A percentile compares a stretch with the other conserved stretches of the same genome.
Conservation (phyloP, 2,888 invertebrate species). For the Pegoplata infirma region DNA sequence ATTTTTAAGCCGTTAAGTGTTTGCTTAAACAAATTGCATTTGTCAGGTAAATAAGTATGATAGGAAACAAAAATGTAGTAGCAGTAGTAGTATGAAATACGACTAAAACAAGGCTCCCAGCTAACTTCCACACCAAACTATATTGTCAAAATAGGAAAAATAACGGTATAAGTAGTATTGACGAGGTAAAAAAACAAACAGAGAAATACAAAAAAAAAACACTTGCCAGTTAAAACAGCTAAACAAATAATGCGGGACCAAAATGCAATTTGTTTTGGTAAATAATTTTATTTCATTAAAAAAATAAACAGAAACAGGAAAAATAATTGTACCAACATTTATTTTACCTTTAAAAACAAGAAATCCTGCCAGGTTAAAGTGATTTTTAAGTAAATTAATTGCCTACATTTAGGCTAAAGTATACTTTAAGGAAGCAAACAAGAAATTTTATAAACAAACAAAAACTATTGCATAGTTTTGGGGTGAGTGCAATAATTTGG, state of each 20-base stretch:
- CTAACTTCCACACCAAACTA: background rate
- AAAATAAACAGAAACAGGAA: background rate
- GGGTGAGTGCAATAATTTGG: too few relatives aligned
- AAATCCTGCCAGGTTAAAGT: background rate
- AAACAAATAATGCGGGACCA: slow-evolving; percentile 36
- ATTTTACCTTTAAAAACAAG: background rate
- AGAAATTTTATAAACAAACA: too few relatives aligned
- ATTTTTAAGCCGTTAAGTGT: slow-evolving; percentile 63
- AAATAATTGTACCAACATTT: background rate
- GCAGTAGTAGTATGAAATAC: background rate
- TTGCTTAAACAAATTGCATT: slow-evolving; percentile 62
- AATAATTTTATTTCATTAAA: slow-evolving; percentile 39
- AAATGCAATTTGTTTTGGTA: slow-evolving; percentile 51
- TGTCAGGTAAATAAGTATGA: slow-evolving; percentile 48
- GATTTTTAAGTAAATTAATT: slow-evolving; percentile 27
- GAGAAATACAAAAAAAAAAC: background rate
- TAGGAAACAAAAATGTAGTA: background rate
- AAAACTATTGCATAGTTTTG: too few relatives aligned
- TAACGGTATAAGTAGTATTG: background rate
- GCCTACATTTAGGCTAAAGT: slow-evolving; percentile 21
- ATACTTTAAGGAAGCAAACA: background rate
- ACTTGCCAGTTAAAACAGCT: slow-evolving; percentile 30
- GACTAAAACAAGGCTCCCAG: background rate
- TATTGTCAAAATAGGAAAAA: background rate
- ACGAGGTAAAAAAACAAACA: too few relatives aligned